Conservation (phyloP, 2,888 invertebrate genomes). For the Spodoptera littoralis region DNA sequence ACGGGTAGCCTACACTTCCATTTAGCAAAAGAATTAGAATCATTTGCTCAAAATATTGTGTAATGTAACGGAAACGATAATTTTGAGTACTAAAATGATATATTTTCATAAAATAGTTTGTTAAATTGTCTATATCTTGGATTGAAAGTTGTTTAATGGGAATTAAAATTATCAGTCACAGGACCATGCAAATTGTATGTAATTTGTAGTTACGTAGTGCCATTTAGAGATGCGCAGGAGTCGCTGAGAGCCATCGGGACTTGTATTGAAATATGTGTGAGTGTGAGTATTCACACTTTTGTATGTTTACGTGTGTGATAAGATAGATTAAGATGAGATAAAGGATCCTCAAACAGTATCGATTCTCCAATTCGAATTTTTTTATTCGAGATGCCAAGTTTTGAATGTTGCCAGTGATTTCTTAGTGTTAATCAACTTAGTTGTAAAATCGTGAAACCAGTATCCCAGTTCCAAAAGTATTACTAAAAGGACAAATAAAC, state of each 20-base stretch:
- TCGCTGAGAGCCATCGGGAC: conserved; percentile 27
- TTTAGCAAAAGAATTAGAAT: conserved; percentile 48
- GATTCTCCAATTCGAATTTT: no score
- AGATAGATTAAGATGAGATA: no score
- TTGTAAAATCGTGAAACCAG: no score
- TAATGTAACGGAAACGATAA: conserved; percentile 44
- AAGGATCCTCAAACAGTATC: no score
- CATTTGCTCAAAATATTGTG: conserved; percentile 63
- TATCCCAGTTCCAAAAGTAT: no score
- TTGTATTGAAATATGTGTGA: neutral
- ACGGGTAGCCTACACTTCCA: conserved; percentile 70
- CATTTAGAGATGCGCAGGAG: conserved; percentile 57
- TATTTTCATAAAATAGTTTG: conserved; percentile 73
- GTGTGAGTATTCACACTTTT: no score
- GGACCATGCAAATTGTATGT: conserved; percentile 66
- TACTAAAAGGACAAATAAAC: no score
- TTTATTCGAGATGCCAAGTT: no score
- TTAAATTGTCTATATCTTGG: conserved; percentile 68
- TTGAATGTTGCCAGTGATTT: no score
- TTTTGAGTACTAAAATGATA: conserved; percentile 63
- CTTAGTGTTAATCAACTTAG: no score
- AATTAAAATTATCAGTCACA: conserved; percentile 64
- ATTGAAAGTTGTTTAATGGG: conserved; percentile 62
- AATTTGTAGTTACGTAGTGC: conserved; percentile 62
- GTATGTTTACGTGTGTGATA: no score